These are phyloP conservation scores for Coranthus polyacanthus DNA, from an alignment of 2,797 vertebrate species.

Conservation along the genomic window DNA sequence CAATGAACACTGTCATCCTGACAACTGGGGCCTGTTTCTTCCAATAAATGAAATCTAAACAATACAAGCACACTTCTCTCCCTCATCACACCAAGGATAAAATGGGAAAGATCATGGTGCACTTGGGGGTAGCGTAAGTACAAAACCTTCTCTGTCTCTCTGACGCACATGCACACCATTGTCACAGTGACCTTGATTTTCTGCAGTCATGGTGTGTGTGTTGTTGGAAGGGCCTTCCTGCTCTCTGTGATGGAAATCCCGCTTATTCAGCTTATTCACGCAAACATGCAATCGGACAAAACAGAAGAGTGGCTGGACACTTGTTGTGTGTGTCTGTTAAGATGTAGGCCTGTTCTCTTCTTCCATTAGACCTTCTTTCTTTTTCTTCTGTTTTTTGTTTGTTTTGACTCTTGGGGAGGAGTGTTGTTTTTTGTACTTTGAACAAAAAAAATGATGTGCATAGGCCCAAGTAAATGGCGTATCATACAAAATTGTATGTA, in stretches of 20 bases:
- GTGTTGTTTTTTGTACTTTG: neutral
- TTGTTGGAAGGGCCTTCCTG: slow-evolving; percentile 72
- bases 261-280: slow-evolving; percentile 74
- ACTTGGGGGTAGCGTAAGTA: slow-evolving; percentile 60
- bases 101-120: slow-evolving; percentile 65
- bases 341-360: slow-evolving; percentile 7
- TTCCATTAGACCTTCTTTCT: neutral
- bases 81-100: slow-evolving; percentile 31
- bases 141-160: slow-evolving; percentile 59
- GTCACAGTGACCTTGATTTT: slow-evolving; percentile 79
- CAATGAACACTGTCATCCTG: slow-evolving; percentile 36
- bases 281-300: slow-evolving; percentile 44
- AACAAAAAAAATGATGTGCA: no score
- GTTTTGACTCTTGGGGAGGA: neutral
- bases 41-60: slow-evolving; percentile 44
- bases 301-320: slow-evolving; percentile 21
- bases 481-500: no score
- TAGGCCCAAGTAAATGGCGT: no score
- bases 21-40: slow-evolving; percentile 40
- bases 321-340: slow-evolving; percentile 18
- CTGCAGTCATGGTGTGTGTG: slow-evolving; percentile 44
- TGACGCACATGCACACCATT: slow-evolving; percentile 57
- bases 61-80: slow-evolving; percentile 49
- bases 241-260: slow-evolving; percentile 70
- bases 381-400: neutral